A percentile compares a stretch with the other conserved stretches of the same genome.
Evolutionary conservation across 2,888 invertebrate species (phyloP).

Genomic region (Eumerus sabulonum): DNA sequence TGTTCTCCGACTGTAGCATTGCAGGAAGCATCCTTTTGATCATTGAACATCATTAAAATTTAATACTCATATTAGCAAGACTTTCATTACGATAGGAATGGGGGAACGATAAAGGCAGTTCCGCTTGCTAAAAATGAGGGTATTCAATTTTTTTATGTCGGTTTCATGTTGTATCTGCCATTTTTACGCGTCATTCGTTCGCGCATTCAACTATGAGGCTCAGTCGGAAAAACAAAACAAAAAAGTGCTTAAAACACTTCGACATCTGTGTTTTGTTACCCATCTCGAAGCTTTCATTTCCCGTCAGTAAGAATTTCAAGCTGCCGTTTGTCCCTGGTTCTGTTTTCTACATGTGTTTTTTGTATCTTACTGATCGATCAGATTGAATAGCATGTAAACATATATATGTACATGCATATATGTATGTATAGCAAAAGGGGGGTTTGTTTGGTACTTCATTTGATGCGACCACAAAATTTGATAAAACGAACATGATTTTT

Average conservation of each 20-base stretch:
- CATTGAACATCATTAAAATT: slow-evolving; percentile 37
- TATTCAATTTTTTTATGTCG: slow-evolving; percentile 57
- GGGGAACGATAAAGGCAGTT: slow-evolving; percentile 39
- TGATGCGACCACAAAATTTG: slow-evolving; percentile 33
- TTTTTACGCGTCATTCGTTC: slow-evolving; percentile 57
- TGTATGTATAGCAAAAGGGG: too few species aligned
- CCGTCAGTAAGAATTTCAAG: slow-evolving; percentile 7
- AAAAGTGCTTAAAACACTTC: slow-evolving; percentile 1
- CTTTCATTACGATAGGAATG: slow-evolving; percentile 3
- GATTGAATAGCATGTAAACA: slow-evolving; percentile 48
- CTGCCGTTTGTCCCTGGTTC: background rate
- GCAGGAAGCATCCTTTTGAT: slow-evolving; percentile 31
- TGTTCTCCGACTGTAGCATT: slow-evolving; percentile 35
- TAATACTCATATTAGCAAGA: slow-evolving; percentile 38
- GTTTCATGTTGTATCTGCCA: slow-evolving; percentile 53
- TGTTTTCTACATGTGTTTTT: slow-evolving; percentile 4
- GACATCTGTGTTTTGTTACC: background rate
- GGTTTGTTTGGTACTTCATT: slow-evolving; percentile 32
- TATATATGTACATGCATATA: too few species aligned
- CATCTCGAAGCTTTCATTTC: slow-evolving; percentile 21
- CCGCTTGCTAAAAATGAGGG: slow-evolving; percentile 52
- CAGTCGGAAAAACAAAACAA: background rate
- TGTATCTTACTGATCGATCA: slow-evolving; percentile 39
- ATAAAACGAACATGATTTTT: slow-evolving; percentile 51
- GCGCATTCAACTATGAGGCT: slow-evolving; percentile 44